Evolutionary conservation across 2,797 vertebrate genomes (phyloP).

Genomic region (Anguilla pacifica): DNA sequence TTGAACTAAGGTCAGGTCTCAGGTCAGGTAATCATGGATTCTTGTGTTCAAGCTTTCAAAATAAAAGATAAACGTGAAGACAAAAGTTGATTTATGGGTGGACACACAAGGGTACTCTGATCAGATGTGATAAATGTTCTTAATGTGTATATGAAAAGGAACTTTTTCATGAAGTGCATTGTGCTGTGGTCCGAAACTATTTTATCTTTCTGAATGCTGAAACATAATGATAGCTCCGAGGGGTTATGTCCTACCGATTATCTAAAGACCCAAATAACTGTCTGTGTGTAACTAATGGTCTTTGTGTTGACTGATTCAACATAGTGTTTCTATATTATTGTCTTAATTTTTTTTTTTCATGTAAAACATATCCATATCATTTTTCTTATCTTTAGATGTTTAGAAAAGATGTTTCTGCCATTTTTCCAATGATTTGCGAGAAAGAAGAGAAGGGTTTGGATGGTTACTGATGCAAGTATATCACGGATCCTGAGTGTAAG

Average conservation of each 20-base stretch:
- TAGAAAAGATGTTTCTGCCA: background rate
- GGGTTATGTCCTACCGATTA: background rate
- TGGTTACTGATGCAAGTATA: background rate
- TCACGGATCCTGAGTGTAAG: background rate
- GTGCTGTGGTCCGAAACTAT: background rate
- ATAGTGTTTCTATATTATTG: background rate
- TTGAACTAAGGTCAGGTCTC: too few species aligned
- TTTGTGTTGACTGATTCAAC: background rate
- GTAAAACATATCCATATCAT: background rate
- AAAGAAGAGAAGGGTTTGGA: background rate
- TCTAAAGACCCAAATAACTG: background rate
- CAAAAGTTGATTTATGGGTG: too few species aligned
- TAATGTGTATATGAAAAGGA: background rate
- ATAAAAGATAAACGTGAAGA: too few species aligned
- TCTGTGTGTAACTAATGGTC: background rate
- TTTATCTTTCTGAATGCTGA: background rate
- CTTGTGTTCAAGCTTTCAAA: too few species aligned
- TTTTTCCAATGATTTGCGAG: background rate
- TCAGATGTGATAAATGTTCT: background rate
- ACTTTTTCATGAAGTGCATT: background rate
- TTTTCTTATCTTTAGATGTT: background rate
- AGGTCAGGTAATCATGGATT: too few species aligned
- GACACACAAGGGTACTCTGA: background rate
- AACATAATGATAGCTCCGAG: background rate
- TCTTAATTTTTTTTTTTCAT: background rate